Conservation (phyloP, 1,140 invertebrate genomes). For the Drosophila navojoa region DNA sequence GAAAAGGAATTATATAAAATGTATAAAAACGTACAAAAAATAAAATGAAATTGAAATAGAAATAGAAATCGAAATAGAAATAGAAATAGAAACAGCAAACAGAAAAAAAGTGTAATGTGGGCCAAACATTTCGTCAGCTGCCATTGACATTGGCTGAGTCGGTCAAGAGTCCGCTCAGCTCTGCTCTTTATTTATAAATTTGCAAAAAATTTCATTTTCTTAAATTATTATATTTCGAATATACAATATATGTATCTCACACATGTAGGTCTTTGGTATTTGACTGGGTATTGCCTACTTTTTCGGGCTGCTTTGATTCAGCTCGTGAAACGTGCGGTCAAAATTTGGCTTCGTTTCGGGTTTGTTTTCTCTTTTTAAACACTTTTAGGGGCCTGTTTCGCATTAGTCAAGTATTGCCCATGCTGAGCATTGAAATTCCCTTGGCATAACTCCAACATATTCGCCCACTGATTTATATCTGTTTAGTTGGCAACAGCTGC, state of each 20-base stretch:
- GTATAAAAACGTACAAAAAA: conserved; percentile 6
- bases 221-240: too few relatives aligned
- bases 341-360: background rate
- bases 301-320: background rate
- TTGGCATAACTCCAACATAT: conserved; percentile 57
- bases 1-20: conserved; percentile 31
- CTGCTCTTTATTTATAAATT: background rate
- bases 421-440: conserved; percentile 6
- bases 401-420: conserved; percentile 33
- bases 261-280: background rate
- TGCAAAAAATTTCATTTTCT: too few relatives aligned
- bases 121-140: conserved; percentile 52
- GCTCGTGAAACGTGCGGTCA: background rate
- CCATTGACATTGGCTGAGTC: conserved; percentile 67
- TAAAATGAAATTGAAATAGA: too few relatives aligned
- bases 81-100: too few relatives aligned
- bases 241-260: too few relatives aligned
- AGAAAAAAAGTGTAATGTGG: conserved; percentile 30
- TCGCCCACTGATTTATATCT: conserved; percentile 34
- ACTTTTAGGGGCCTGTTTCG: conserved; percentile 9
- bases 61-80: conserved; percentile 5
- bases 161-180: conserved; percentile 52
- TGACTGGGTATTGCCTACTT: conserved; percentile 27
- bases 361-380: background rate
- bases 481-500: conserved; percentile 58